Conservation (phyloP, 1,140 invertebrate genomes). For the Drosophila lowei region DNA sequence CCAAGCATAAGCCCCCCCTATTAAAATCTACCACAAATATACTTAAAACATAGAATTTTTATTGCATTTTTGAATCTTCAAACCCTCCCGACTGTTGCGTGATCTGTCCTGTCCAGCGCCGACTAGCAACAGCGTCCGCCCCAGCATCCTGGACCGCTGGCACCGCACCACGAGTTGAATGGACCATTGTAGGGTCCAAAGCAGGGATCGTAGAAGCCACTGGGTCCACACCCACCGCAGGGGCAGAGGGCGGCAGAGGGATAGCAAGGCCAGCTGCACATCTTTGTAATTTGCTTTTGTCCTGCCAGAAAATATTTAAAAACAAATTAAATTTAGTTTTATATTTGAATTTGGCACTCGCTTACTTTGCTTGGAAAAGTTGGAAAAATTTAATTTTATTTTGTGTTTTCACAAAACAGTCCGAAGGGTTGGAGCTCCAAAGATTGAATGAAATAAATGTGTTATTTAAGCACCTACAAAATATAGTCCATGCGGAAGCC, state of each 20-base stretch:
- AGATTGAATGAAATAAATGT: neutral
- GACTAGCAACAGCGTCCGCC: conserved; percentile 36
- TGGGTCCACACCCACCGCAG: conserved; percentile 46
- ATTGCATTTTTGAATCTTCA: no score
- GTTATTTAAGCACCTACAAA: no score
- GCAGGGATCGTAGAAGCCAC: conserved; percentile 54
- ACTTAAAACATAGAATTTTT: no score
- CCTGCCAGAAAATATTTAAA: neutral
- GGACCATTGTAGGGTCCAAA: conserved; percentile 49
- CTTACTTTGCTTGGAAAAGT: no score
- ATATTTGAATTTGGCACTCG: no score
- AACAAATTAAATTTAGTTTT: no score
- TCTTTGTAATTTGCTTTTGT: conserved; percentile 11
- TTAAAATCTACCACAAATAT: no score
- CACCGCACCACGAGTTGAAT: conserved; percentile 47
- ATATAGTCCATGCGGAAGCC: no score
- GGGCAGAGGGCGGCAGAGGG: conserved; percentile 30
- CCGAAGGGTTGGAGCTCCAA: conserved; percentile 24
- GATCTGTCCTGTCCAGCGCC: no score
- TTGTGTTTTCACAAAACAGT: conserved; percentile 2
- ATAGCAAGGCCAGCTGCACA: conserved; percentile 50
- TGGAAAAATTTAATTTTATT: neutral
- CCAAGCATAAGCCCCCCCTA: no score
- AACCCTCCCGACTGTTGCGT: no score
- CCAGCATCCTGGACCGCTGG: conserved; percentile 44